These are phyloP conservation scores for Peromyscus leucopus DNA, from an alignment of 2,113 vertebrate genomes.

Conservation along the genomic window DNA sequence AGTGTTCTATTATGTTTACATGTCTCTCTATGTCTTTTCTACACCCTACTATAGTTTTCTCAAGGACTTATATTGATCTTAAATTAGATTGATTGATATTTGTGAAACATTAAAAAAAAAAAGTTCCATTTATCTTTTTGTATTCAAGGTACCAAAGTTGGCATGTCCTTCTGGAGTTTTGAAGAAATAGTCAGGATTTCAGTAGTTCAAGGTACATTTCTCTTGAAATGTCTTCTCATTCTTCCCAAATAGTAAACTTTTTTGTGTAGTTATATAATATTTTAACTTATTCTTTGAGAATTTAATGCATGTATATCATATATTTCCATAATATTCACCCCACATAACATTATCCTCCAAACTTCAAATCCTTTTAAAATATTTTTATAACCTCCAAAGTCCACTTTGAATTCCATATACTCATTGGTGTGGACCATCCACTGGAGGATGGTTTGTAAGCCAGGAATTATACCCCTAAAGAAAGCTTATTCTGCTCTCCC, in stretches of 20 bases:
- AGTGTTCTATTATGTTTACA: neutral
- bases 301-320: neutral
- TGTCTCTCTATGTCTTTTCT: fast-evolving
- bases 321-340: neutral
- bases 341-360: neutral
- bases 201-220: neutral
- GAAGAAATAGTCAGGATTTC: neutral
- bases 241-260: neutral
- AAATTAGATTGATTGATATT: neutral
- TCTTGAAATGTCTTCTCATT: neutral
- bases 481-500: neutral
- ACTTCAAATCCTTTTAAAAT: neutral
- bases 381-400: neutral
- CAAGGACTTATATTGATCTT: neutral
- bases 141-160: neutral
- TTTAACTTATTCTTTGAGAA: neutral
- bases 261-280: neutral
- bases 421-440: neutral
- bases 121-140: fast-evolving
- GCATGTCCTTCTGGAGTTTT: neutral
- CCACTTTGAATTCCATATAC: neutral
- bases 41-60: neutral
- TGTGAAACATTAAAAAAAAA: neutral
- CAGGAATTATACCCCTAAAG: neutral
- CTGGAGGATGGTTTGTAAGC: neutral